Conservation (phyloP, 2,113 vertebrate genomes). For the Hydropotes inermis region DNA sequence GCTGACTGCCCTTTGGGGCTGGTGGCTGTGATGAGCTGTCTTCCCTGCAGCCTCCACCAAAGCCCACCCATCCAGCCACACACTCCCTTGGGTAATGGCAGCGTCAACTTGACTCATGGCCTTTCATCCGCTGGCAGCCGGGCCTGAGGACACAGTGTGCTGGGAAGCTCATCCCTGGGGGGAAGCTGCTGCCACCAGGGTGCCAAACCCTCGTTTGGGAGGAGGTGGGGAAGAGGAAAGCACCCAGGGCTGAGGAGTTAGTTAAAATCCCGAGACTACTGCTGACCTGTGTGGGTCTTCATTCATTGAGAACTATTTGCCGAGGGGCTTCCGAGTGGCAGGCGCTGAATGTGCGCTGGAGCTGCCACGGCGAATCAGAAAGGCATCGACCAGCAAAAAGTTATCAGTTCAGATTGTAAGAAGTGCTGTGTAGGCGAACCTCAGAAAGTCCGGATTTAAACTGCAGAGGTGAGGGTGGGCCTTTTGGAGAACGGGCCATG, state of each 20-base stretch:
- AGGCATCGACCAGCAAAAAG: background rate
- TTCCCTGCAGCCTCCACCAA: accelerated
- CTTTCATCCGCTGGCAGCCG: conserved; percentile 40
- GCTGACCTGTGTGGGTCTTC: background rate
- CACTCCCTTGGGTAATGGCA: conserved; percentile 75
- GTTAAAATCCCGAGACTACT: background rate
- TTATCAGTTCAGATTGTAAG: background rate
- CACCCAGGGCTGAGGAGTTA: no score
- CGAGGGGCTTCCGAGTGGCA: accelerated
- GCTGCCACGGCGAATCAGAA: accelerated
- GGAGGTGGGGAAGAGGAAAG: background rate
- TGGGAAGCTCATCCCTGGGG: background rate
- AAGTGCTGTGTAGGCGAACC: accelerated
- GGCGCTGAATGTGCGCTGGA: accelerated
- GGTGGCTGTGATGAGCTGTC: background rate
- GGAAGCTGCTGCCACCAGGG: background rate
- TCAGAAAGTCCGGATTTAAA: background rate
- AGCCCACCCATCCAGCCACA: conserved; percentile 3
- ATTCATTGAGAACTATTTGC: accelerated
- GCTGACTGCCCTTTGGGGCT: background rate
- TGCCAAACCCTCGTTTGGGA: background rate
- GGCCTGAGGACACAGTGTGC: conserved; percentile 5
- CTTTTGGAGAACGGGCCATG: accelerated
- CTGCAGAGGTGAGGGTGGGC: background rate
- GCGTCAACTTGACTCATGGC: conserved; percentile 80